These are phyloP conservation scores for Siniperca knerii DNA, from an alignment of 2,113 vertebrate species.

Conservation along the genomic window DNA sequence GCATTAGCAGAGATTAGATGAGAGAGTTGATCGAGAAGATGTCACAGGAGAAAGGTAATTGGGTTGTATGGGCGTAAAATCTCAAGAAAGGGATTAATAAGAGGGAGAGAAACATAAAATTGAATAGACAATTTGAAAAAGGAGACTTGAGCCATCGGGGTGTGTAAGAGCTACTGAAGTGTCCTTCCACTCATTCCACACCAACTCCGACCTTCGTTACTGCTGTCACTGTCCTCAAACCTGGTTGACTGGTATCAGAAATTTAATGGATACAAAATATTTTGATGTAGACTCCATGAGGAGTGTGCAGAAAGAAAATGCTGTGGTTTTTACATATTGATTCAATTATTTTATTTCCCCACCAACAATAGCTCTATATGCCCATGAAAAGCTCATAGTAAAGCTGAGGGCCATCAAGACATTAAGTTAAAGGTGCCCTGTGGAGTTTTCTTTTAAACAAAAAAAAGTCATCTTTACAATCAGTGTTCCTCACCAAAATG, in stretches of 20 bases:
- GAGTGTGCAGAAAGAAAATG: not conserved
- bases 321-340: not conserved
- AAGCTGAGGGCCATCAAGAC: not conserved
- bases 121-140: not conserved
- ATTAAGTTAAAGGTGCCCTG: not conserved
- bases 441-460: not conserved
- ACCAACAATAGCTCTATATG: too few species aligned
- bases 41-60: conserved; percentile 33
- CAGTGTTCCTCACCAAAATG: not conserved
- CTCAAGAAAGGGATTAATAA: conserved; percentile 5
- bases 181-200: not conserved
- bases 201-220: not conserved
- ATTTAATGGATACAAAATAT: not conserved
- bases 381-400: not conserved
- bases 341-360: not conserved
- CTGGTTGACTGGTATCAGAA: not conserved
- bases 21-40: conserved; percentile 28
- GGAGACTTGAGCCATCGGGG: not conserved
- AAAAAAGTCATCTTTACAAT: not conserved
- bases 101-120: not conserved
- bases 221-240: not conserved
- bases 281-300: not conserved
- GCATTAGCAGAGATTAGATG: conserved; percentile 61
- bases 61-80: conserved; percentile 21
- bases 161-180: not conserved